These are phyloP conservation scores for Paraescarpia echinospica DNA, from an alignment of 1,140 invertebrate species.

Conservation along the genomic window DNA sequence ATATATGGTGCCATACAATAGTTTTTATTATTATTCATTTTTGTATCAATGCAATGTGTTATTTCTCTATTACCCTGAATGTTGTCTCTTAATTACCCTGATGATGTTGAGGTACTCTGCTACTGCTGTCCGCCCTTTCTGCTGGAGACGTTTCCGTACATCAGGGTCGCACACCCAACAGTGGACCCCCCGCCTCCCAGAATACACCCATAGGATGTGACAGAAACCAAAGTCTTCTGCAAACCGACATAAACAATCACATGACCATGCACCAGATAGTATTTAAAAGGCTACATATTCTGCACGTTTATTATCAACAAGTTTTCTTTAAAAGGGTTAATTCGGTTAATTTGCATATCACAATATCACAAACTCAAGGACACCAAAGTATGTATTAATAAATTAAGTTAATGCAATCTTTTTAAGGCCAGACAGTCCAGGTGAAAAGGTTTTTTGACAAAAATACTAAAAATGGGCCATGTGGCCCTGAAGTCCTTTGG, in stretches of 20 bases:
- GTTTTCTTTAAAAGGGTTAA: neutral
- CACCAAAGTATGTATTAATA: neutral
- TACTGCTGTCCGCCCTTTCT: conserved; percentile 68
- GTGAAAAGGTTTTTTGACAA: too few relatives aligned
- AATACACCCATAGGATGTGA: conserved; percentile 94
- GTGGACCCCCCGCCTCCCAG: conserved; percentile 93
- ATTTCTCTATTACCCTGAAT: neutral
- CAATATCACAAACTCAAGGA: neutral
- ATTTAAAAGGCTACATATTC: neutral
- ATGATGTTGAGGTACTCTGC: conserved; percentile 81
- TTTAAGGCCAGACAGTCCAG: too few relatives aligned
- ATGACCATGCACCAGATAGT: neutral
- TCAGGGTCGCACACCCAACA: conserved; percentile 92
- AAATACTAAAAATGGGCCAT: too few relatives aligned
- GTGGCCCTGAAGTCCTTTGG: too few relatives aligned
- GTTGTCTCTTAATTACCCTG: conserved; percentile 39
- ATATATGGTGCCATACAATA: too few relatives aligned
- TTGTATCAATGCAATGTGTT: too few relatives aligned
- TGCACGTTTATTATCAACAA: neutral
- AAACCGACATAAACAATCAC: conserved; percentile 44
- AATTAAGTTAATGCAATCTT: conserved; percentile 51
- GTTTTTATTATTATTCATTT: too few relatives aligned
- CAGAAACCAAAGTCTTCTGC: conserved; percentile 87
- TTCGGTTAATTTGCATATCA: neutral
- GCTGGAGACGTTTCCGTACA: conserved; percentile 73